Percentiles rank a stretch among this genome's conserved stretches.
Evolutionary conservation across 2,797 vertebrate genomes (phyloP).

Genomic region (Molossus molossus): DNA sequence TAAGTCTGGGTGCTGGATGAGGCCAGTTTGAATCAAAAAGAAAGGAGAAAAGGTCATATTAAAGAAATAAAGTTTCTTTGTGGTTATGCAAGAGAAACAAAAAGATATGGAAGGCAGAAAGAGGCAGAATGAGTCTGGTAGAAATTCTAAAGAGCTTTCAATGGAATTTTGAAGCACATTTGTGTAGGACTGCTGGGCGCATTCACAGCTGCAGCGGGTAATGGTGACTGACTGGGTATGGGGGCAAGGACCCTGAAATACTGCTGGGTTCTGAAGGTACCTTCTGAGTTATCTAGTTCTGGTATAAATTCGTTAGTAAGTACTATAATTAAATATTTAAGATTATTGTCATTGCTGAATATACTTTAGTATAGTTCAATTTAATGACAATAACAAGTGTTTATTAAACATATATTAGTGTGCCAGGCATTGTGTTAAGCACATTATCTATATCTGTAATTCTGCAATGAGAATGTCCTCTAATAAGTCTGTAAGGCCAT

Average conservation of each 20-base stretch:
- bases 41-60: not conserved
- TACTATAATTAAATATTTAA: not conserved
- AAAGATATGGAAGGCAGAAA: not conserved
- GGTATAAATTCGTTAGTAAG: not conserved
- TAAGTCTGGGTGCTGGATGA: not conserved
- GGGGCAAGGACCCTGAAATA: not conserved
- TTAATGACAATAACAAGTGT: not conserved
- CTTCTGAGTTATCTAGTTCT: slow-evolving; percentile 19
- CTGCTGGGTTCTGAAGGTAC: not conserved
- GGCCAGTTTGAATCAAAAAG: not conserved
- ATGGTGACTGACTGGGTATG: not conserved
- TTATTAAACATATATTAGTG: not conserved
- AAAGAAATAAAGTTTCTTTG: not conserved
- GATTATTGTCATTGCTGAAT: not conserved
- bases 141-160: slow-evolving; percentile 6
- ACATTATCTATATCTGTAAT: not conserved
- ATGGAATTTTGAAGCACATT: not conserved
- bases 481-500: slow-evolving; percentile 5
- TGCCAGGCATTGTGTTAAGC: not conserved
- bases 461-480: not conserved
- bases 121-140: not conserved
- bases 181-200: not conserved
- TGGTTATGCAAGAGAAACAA: not conserved
- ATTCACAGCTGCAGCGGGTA: not conserved
- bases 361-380: slow-evolving; percentile 13